These are phyloP conservation scores for Epizoanthus illoricatus DNA, from an alignment of 92 coral and sea anemone species.

Conservation along the genomic window DNA sequence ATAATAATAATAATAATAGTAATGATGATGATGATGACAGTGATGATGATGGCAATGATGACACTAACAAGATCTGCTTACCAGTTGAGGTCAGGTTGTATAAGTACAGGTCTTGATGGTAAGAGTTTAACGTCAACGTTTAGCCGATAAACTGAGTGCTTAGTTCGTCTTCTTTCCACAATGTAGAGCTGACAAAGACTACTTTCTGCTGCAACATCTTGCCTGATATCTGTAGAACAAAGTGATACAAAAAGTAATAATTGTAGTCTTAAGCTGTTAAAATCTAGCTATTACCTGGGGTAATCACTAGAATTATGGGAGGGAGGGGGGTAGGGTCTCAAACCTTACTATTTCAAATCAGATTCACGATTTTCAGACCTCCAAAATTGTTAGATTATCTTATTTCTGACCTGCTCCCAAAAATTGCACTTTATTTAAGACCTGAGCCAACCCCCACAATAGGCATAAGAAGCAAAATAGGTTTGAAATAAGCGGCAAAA, in stretches of 20 bases:
- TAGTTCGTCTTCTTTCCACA: neutral
- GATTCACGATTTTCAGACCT: too few species aligned
- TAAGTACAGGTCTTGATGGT: constrained; percentile 32
- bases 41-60: neutral
- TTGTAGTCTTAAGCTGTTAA: neutral
- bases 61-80: constrained; percentile 15
- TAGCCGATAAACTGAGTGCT: constrained; percentile 20
- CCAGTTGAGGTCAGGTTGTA: constrained; percentile 69
- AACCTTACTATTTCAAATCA: too few species aligned
- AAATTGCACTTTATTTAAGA: too few species aligned
- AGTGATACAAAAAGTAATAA: neutral
- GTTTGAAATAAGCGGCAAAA: too few species aligned
- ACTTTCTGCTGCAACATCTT: neutral
- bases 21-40: neutral
- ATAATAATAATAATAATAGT: too few species aligned
- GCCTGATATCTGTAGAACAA: neutral
- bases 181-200: constrained; percentile 1
- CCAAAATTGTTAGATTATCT: too few species aligned
- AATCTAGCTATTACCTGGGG: too few species aligned
- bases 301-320: too few species aligned
- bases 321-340: too few species aligned
- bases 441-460: too few species aligned
- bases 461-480: too few species aligned
- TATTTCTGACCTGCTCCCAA: too few species aligned
- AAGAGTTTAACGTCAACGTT: constrained; percentile 26